A percentile compares a stretch with the other conserved stretches of the same genome.
These are phyloP conservation scores for Pocillopora meandrina DNA, from an alignment of 92 coral and sea anemone species.

Conservation along the genomic window DNA sequence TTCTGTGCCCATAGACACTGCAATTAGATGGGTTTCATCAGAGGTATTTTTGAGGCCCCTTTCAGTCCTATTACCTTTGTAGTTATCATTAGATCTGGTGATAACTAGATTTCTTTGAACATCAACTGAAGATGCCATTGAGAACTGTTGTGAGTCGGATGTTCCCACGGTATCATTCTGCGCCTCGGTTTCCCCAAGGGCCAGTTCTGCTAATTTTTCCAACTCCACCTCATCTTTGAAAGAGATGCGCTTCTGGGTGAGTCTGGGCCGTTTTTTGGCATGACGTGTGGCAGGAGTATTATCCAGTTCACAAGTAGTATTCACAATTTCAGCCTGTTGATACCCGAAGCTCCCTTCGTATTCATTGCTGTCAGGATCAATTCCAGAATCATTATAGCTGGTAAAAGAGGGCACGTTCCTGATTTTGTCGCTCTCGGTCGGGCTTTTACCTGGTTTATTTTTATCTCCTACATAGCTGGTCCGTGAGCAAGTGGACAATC, in stretches of 20 bases:
- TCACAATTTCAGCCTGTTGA: constrained; percentile 21
- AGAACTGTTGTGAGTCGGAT: neutral
- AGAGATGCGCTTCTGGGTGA: constrained; percentile 40
- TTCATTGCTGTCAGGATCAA: constrained; percentile 54
- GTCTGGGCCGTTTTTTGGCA: constrained; percentile 7
- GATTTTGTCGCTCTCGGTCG: neutral
- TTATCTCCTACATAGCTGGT: neutral
- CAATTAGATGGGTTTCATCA: neutral
- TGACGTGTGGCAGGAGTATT: neutral
- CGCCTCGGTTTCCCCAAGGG: too few species aligned
- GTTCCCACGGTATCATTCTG: neutral
- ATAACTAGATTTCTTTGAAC: neutral
- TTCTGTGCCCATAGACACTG: neutral
- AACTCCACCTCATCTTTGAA: constrained; percentile 52
- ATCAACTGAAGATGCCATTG: neutral
- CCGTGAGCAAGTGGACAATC: constrained; percentile 21
- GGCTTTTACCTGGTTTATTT: neutral
- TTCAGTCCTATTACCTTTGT: neutral
- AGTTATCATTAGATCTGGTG: neutral
- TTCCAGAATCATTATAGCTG: constrained; percentile 57
- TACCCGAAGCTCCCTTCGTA: constrained; percentile 19
- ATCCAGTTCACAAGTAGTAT: constrained; percentile 8
- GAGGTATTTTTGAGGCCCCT: neutral
- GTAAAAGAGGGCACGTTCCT: constrained; percentile 16
- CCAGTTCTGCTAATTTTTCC: neutral